Percentiles rank a stretch among this genome's conserved stretches.
Conservation (phyloP, 2,113 vertebrate species). For the Sinocyclocheilus anophthalmus region DNA sequence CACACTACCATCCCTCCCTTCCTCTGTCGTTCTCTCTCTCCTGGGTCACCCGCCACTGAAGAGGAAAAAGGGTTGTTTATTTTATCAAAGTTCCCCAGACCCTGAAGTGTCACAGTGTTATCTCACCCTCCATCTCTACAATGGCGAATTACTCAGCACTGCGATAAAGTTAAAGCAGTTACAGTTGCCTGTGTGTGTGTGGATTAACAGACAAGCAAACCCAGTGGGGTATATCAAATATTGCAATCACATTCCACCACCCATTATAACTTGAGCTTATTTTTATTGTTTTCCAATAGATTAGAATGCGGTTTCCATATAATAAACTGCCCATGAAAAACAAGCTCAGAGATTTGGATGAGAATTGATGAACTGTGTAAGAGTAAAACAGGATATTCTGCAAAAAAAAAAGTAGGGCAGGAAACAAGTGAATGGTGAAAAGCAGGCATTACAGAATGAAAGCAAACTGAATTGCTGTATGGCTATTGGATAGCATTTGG, state of each 20-base stretch:
- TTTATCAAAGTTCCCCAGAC: constrained; percentile 39
- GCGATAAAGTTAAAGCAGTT: constrained; percentile 30
- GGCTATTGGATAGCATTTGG: background rate
- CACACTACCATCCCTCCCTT: constrained; percentile 47
- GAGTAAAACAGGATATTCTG: background rate
- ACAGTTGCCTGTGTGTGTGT: constrained; percentile 12
- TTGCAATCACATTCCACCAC: background rate
- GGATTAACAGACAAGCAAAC: background rate
- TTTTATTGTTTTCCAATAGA: constrained; percentile 2
- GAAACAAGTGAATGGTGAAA: background rate
- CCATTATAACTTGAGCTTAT: background rate
- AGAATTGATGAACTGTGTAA: constrained; percentile 8
- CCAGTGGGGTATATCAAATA: background rate
- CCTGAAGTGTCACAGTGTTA: constrained; percentile 26
- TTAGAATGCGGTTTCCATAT: constrained; percentile 2
- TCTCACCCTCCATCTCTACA: constrained; percentile 28
- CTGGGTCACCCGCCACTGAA: constrained; percentile 55
- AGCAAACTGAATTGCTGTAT: background rate
- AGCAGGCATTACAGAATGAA: background rate
- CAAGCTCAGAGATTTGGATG: constrained; percentile 5
- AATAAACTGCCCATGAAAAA: constrained; percentile 7
- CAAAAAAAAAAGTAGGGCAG: background rate
- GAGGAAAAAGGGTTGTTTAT: constrained; percentile 58
- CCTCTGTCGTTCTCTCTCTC: constrained; percentile 10
- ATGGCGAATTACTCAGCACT: constrained; percentile 26